Evolutionary conservation across 2,888 invertebrate species (phyloP).

Genomic region (Thymelicus acteon): DNA sequence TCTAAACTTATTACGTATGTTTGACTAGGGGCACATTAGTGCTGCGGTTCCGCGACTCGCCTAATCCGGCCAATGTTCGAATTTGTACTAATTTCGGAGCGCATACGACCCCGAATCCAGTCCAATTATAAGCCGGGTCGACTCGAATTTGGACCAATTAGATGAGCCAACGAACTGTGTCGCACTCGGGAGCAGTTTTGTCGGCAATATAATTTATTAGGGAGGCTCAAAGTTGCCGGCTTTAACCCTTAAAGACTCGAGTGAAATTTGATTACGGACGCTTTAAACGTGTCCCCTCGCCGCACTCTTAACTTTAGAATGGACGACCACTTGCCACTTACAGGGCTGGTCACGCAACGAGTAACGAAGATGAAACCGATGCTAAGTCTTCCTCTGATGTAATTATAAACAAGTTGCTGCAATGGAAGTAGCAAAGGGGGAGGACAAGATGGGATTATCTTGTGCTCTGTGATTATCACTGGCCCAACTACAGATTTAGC

Average conservation of each 20-base stretch:
- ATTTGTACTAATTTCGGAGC: conserved; percentile 76
- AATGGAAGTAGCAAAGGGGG: too few relatives aligned
- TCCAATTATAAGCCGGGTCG: conserved; percentile 80
- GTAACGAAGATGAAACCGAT: conserved; percentile 31
- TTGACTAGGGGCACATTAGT: conserved; percentile 71
- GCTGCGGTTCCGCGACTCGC: conserved; percentile 62
- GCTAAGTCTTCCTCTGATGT: conserved; percentile 25
- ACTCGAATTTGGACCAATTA: conserved; percentile 83
- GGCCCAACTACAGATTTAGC: too few relatives aligned
- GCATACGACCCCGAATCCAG: conserved; percentile 70
- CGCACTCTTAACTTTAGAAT: conserved; percentile 72
- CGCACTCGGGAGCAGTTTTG: conserved; percentile 83
- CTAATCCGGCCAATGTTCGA: conserved; percentile 72
- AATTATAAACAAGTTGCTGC: conserved; percentile 18
- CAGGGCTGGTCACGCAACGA: conserved; percentile 25
- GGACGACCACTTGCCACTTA: conserved; percentile 60
- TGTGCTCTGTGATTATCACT: too few relatives aligned
- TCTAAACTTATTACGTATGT: conserved; percentile 75
- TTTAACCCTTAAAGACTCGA: conserved; percentile 83
- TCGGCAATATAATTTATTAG: conserved; percentile 84
- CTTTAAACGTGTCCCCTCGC: conserved; percentile 76
- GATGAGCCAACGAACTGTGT: conserved; percentile 83
- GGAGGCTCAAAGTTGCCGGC: conserved; percentile 80
- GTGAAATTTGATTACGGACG: conserved; percentile 82
- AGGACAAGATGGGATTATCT: too few relatives aligned